phyloP scores from a whole-genome alignment of 2,888 invertebrate species.

The Papilio protenor region DNA sequence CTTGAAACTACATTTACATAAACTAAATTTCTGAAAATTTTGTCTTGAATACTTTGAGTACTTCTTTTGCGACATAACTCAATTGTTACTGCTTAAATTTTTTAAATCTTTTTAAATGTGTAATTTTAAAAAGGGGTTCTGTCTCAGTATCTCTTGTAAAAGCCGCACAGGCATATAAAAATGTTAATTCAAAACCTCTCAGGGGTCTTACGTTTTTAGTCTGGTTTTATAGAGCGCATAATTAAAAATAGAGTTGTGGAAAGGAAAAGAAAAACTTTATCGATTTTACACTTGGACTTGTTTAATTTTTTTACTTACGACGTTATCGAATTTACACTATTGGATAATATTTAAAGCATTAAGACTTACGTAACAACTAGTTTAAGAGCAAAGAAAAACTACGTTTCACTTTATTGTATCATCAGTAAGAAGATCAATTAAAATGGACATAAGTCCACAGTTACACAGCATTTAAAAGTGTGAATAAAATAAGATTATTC shows the following conservation, averaged over 20 bases:
- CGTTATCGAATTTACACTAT: background rate
- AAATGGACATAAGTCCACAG: background rate
- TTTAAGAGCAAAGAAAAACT: too few relatives aligned
- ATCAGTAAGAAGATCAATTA: too few relatives aligned
- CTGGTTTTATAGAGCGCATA: conserved; percentile 10
- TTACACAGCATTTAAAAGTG: background rate
- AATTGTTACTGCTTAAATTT: too few relatives aligned
- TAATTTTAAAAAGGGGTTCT: background rate
- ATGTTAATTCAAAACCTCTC: conserved; percentile 8
- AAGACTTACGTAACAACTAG: too few relatives aligned
- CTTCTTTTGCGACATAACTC: too few relatives aligned
- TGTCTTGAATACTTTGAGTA: too few relatives aligned
- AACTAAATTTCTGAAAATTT: too few relatives aligned
- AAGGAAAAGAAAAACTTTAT: background rate
- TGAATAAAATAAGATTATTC: background rate
- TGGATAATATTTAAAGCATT: background rate
- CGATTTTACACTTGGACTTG: background rate
- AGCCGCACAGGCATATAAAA: conserved; percentile 4
- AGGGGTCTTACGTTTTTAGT: conserved; percentile 7
- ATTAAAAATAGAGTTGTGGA: conserved; percentile 1
- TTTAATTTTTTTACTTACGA: background rate
- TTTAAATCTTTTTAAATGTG: background rate
- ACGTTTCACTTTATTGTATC: too few relatives aligned
- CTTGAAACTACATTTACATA: background rate
- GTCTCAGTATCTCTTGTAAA: background rate